Evolutionary conservation across 2,888 invertebrate genomes (phyloP).

Genomic region (Trichogramma evanescens): DNA sequence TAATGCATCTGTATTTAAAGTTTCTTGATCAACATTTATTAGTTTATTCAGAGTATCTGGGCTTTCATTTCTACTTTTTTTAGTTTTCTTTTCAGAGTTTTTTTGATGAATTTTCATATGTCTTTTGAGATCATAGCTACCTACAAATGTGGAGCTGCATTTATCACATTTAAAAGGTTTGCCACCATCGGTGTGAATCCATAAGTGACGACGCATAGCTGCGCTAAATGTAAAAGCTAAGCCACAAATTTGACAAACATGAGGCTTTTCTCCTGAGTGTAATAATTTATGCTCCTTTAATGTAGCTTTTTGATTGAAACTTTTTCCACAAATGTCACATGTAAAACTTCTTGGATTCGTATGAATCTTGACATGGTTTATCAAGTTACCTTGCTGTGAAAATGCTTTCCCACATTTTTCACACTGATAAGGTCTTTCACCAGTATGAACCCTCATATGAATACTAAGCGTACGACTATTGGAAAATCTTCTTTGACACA

Average conservation of each 20-base stretch:
- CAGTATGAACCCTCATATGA: conserved; percentile 56
- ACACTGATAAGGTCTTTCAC: conserved; percentile 55
- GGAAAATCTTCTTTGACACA: conserved; percentile 54
- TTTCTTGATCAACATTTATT: conserved; percentile 18
- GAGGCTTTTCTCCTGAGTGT: conserved; percentile 44
- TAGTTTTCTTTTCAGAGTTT: conserved; percentile 29
- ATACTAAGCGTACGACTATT: conserved; percentile 55
- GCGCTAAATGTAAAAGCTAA: conserved; percentile 42
- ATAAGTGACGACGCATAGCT: conserved; percentile 41
- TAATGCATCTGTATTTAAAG: conserved; percentile 28
- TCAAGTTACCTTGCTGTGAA: conserved; percentile 42
- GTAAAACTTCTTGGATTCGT: conserved; percentile 41
- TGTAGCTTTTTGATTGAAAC: conserved; percentile 43
- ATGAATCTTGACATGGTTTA: conserved; percentile 41
- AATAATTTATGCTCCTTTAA: conserved; percentile 39
- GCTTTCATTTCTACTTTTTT: conserved; percentile 10
- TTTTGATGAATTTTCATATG: conserved; percentile 41
- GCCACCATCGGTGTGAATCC: conserved; percentile 36
- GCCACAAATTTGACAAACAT: conserved; percentile 41
- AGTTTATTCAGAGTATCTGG: conserved; percentile 18
- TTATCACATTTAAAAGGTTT: conserved; percentile 41
- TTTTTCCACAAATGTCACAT: conserved; percentile 42
- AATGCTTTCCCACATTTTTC: conserved; percentile 53
- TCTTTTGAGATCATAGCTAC: conserved; percentile 40
- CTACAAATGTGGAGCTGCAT: conserved; percentile 39